Evolutionary conservation across 2,797 vertebrate genomes (phyloP).

Genomic region (Crocodylus rhombifer): DNA sequence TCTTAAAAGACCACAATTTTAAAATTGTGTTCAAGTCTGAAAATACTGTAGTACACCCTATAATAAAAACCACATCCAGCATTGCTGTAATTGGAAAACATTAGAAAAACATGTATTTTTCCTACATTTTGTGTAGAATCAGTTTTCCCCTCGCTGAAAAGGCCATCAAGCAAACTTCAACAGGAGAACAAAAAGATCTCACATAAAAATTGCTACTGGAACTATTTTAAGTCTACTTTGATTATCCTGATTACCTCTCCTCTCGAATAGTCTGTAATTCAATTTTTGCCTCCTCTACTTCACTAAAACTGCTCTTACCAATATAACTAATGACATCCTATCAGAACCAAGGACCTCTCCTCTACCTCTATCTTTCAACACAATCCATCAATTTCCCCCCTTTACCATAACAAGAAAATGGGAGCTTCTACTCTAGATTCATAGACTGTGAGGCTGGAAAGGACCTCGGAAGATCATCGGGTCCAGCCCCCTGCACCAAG

Average conservation of each 20-base stretch:
- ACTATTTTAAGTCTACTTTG: not conserved
- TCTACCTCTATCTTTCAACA: not conserved
- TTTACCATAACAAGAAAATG: not conserved
- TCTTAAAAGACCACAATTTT: not conserved
- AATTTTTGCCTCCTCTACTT: not conserved
- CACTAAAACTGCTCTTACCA: not conserved
- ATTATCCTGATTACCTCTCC: not conserved
- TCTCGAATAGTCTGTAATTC: not conserved
- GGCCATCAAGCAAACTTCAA: not conserved
- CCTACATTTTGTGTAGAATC: not conserved
- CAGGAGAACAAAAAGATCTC: not conserved
- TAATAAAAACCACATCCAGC: not conserved
- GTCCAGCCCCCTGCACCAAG: no score
- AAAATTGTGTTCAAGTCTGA: slow-evolving; percentile 27
- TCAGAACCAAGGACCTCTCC: not conserved
- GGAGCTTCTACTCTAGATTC: not conserved
- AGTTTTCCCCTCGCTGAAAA: not conserved
- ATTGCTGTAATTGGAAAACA: not conserved
- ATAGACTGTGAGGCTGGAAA: accelerated
- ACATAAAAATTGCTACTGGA: slow-evolving; percentile 3
- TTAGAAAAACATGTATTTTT: not conserved
- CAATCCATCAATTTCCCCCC: not conserved
- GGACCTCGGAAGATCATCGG: no score
- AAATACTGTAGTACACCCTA: not conserved
- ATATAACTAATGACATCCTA: not conserved